phyloP scores from a whole-genome alignment of 2,797 vertebrate genomes.

The Setipinna tenuifilis region DNA sequence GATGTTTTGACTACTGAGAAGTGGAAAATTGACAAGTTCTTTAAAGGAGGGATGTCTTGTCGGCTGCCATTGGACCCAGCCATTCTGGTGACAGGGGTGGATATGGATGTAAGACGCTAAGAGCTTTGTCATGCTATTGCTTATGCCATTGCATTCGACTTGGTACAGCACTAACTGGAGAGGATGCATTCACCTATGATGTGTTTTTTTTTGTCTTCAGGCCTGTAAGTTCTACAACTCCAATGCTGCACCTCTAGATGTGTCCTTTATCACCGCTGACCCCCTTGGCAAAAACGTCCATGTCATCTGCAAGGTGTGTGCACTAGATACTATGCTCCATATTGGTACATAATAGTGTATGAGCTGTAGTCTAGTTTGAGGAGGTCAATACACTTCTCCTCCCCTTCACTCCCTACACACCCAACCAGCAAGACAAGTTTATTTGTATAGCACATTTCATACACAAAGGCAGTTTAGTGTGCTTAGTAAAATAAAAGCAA shows the following conservation, averaged over 20 bases:
- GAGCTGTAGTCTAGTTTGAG: too few species aligned
- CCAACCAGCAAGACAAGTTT: too few species aligned
- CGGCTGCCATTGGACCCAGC: constrained; percentile 89
- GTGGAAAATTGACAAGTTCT: constrained; percentile 80
- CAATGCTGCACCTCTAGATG: constrained; percentile 86
- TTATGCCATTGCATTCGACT: not conserved
- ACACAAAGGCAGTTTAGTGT: too few species aligned
- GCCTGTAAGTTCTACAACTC: constrained; percentile 91
- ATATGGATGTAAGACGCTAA: constrained; percentile 78
- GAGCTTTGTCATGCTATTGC: not conserved
- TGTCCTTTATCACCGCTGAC: constrained; percentile 88
- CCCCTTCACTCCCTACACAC: too few species aligned
- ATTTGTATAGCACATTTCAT: too few species aligned
- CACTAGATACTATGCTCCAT: not conserved
- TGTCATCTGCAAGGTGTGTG: constrained; percentile 90
- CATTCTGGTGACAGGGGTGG: constrained; percentile 82
- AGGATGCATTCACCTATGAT: not conserved
- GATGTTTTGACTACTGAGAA: constrained; percentile 77
- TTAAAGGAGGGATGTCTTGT: constrained; percentile 77
- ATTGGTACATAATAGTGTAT: too few species aligned
- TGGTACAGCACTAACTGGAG: not conserved
- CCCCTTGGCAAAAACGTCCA: constrained; percentile 83
- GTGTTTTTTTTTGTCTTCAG: constrained; percentile 61
- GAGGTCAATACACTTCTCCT: too few species aligned
- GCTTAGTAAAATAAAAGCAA: too few species aligned